Evolutionary conservation across 2,888 invertebrate species (phyloP), one percentile per base, ranked within the genome.

Genomic region (Chloromyia formosa): DNA sequence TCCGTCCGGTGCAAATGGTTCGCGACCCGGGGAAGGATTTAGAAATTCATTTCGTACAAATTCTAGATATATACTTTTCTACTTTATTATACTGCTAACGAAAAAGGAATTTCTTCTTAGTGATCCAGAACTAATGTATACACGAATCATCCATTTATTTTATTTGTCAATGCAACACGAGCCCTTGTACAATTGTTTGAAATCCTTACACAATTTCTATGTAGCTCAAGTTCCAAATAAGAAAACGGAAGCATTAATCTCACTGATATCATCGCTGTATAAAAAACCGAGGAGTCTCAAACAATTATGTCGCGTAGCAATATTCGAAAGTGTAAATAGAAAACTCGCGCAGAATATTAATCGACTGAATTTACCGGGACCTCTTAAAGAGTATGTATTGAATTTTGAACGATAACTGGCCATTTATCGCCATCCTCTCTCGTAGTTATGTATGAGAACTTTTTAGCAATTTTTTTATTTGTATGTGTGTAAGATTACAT

Each of bases 11-110:
- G 16, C 62, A n/a, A 56, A 22, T 56, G 73, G 77, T 64, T 77
- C 78, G 3, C 76, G 78, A 71, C 75, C 78, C 56, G 82, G 81
- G 68, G 83, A 84, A 75, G 81, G 80, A 68, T 85, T 85, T 79
- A 84, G 85, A 58, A 84, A 85, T 77, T 85, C 86, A 73, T 85
- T 85, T 81, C 85, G 85, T 79, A 86, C 84, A 77, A 84, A 85
- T 78, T 86, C 86, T 53, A 83, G 85, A 81, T 88, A 89, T 85
- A 89, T 91, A 78, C 86, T 91, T 66, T 91, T 90, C 81, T 90
- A 91, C 83, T 93, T 91, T 81, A 90, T 93, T 78, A 90, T 92
- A 84, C 85, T 91, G 80, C 88, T 92, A 78, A 90, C 91, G 77
- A 88, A 90, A 79, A 90, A 91, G 80, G 90, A 90, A 81, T 88